These are phyloP conservation scores for human DNA, from an alignment of 2,113 vertebrate species.

Conservation along the genomic window DNA sequence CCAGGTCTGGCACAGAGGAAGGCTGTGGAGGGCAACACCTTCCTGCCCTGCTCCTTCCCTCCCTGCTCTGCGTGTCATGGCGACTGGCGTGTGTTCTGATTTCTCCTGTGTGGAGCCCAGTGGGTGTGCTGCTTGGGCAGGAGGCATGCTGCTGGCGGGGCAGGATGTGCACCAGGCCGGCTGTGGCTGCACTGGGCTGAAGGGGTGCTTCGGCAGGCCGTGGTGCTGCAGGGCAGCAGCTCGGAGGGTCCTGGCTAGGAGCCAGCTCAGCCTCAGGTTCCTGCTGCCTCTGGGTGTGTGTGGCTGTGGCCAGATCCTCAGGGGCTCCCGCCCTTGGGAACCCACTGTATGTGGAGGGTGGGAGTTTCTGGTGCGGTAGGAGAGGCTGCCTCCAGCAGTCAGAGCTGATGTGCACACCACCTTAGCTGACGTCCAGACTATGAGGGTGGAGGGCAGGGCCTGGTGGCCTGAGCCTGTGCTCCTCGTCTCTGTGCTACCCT, in stretches of 20 bases:
- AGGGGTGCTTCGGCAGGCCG: not conserved
- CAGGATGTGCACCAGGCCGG: rapidly evolving
- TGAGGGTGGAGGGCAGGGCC: not conserved
- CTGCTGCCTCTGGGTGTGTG: not conserved
- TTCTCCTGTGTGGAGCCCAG: not conserved
- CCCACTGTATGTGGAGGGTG: not conserved
- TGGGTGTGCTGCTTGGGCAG: not conserved
- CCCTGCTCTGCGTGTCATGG: not conserved
- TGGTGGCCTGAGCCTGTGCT: not conserved
- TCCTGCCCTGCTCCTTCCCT: not conserved
- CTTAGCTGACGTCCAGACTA: not conserved
- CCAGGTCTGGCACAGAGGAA: constrained; percentile 13
- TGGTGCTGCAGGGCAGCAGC: not conserved
- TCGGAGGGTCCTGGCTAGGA: not conserved
- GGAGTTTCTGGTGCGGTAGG: not conserved
- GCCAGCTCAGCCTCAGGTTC: not conserved
- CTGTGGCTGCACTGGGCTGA: not conserved
- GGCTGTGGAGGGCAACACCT: not conserved
- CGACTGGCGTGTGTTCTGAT: not conserved
- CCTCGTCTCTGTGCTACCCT: too few species aligned
- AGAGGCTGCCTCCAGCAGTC: not conserved
- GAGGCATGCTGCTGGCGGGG: not conserved
- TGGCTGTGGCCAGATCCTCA: not conserved
- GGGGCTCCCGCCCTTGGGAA: rapidly evolving
- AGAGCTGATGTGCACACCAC: not conserved